Base-by-base conservation (phyloP, 2,888 invertebrate species). In the Tetramorium bicarinatum region DNA sequence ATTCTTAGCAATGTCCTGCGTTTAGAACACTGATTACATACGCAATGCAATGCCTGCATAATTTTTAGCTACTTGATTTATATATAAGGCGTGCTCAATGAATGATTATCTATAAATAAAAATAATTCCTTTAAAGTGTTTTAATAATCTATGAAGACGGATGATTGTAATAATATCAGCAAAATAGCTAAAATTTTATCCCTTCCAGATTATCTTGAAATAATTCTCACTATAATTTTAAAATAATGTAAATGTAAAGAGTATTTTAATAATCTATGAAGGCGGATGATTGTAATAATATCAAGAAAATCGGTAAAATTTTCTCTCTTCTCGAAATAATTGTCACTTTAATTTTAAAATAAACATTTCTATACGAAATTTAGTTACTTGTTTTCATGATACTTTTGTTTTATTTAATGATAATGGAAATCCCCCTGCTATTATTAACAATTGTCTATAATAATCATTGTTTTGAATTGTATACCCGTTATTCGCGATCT, bases 401-500 rank as follows among this genome's bases (percentile, higher is more conserved):
- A 1, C 44, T 41, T 47, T 29, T 18, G 4, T 67, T 64, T 41
- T 25, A 18, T 44, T 61, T n/a, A 1, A 18, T 18, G 1, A 29
- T 29, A 49, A 47, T 6, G 54, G 21, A 41, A 64, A 41, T 54
- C 18, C 15, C 2, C 4, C 15, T 34, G 62, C 34, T 15, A n/a
- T 77, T 3, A 67, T 54, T 54, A 66, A 66, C 21, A 66, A 21
- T 38, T 25, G 62, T 38, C 67, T 67, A 62, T 54, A 74, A 85
- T 82, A 82, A 64, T 85, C 69, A 80, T 85, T 85, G 61, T 80
- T 79, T 38, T 44, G 47, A 82, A 47, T 21, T 41, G 64, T 81
- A 49, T 15, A 21, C 61, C 56, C 9, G 49, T 62, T 64, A 56
- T 76, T 80, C 54, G 64, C 66, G 41, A 29, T 82, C 61, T 61